Conservation (phyloP, 2,797 vertebrate species). For the Knipowitschia caucasica region DNA sequence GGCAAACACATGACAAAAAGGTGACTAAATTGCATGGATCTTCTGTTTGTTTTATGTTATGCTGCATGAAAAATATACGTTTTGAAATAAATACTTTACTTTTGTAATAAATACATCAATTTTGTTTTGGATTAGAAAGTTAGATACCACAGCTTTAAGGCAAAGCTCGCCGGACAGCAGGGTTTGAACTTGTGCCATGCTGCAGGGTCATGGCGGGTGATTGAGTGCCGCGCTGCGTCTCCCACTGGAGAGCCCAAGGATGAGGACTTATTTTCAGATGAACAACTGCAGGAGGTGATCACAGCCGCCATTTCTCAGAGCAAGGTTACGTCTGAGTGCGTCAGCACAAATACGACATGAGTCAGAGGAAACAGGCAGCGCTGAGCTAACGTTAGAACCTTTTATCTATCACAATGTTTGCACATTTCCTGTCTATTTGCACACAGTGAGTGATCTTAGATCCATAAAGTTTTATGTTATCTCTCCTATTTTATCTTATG, state of each 20-base stretch:
- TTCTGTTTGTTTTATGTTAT: too few species aligned
- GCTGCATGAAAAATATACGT: too few species aligned
- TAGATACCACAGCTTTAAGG: neutral
- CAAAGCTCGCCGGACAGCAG: neutral
- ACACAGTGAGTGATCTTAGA: too few species aligned
- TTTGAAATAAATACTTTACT: too few species aligned
- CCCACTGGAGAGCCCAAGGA: slow-evolving; percentile 39
- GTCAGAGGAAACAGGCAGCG: slow-evolving; percentile 6
- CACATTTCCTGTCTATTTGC: too few species aligned
- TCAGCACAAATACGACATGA: neutral
- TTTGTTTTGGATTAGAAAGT: too few species aligned
- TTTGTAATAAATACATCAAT: too few species aligned
- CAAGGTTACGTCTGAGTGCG: slow-evolving; percentile 16
- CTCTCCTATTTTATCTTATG: too few species aligned
- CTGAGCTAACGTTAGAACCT: neutral
- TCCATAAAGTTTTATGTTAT: too few species aligned
- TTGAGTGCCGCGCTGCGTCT: slow-evolving; percentile 46
- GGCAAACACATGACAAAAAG: too few species aligned
- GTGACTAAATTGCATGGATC: too few species aligned
- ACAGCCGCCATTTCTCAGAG: slow-evolving; percentile 28
- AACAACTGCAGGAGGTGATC: slow-evolving; percentile 26
- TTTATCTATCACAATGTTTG: too few species aligned
- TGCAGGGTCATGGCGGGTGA: slow-evolving; percentile 63
- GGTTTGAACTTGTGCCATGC: slow-evolving; percentile 23
- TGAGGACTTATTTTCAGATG: slow-evolving; percentile 46